phyloP scores from a whole-genome alignment of 2,113 vertebrate genomes.

The Corydoras maculifer region DNA sequence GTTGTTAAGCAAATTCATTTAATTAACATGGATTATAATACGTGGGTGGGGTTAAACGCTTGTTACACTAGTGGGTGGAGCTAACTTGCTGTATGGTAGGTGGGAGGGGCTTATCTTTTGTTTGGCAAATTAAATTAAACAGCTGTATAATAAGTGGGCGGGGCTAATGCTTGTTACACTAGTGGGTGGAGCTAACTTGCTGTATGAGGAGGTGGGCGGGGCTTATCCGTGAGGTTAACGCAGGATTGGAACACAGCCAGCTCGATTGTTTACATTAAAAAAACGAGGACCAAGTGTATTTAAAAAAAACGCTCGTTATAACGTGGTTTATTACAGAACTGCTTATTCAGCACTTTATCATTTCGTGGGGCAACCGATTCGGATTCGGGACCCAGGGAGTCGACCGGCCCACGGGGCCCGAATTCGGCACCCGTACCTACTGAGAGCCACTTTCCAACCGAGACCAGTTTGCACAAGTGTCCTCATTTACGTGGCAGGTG shows the following conservation, averaged over 20 bases:
- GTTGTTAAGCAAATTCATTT: no score
- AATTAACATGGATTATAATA: no score
- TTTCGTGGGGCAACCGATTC: no score
- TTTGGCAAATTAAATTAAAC: neutral
- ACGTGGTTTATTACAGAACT: no score
- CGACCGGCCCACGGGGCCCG: no score
- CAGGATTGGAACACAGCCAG: neutral
- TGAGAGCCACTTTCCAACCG: no score
- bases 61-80: neutral
- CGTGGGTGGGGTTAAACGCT: neutral
- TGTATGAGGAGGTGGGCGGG: neutral
- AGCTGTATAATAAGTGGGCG: neutral
- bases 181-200: neutral
- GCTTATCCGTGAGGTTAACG: neutral
- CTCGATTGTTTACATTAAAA: slow-evolving; percentile 56
- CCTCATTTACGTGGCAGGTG: no score
- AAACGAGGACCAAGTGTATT: slow-evolving; percentile 75
- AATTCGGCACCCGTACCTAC: no score
- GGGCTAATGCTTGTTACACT: neutral
- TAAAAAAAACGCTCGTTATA: slow-evolving; percentile 70
- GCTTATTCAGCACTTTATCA: no score
- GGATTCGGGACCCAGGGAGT: no score
- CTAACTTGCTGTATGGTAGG: neutral
- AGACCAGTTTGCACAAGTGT: no score
- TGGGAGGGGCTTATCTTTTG: neutral